A percentile compares a stretch with the other conserved stretches of the same genome.
These are phyloP conservation scores for Scaeva pyrastri DNA, from an alignment of 2,888 invertebrate genomes.

Conservation along the genomic window DNA sequence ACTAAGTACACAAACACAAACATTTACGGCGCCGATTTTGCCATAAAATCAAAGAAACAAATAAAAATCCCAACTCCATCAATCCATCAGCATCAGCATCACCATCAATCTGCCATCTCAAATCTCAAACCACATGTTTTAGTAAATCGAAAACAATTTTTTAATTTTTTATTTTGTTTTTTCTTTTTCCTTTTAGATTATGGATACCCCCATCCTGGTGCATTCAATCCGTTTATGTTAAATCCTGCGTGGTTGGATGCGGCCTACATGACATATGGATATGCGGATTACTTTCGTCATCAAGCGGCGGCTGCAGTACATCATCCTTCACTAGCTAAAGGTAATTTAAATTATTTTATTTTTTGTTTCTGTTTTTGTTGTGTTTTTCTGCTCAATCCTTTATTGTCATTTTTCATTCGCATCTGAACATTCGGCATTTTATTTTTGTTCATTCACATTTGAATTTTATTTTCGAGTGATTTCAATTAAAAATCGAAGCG, in stretches of 20 bases:
- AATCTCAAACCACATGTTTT: constrained; percentile 54
- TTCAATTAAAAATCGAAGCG: constrained; percentile 74
- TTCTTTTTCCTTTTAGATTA: constrained; percentile 87
- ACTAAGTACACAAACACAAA: constrained; percentile 39
- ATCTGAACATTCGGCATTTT: constrained; percentile 1
- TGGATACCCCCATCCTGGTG: constrained; percentile 91
- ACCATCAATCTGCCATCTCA: constrained; percentile 5
- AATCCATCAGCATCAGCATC: background rate
- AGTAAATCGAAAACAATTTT: constrained; percentile 46
- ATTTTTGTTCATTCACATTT: constrained; percentile 25
- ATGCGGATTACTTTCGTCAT: constrained; percentile 89
- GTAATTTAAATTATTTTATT: constrained; percentile 79
- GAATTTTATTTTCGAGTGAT: constrained; percentile 58
- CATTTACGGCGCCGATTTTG: constrained; percentile 72
- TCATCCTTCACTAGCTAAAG: constrained; percentile 87
- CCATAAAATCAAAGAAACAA: constrained; percentile 66
- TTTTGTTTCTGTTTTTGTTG: background rate
- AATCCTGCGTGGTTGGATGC: constrained; percentile 94
- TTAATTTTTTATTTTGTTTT: constrained; percentile 41
- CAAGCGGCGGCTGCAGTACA: constrained; percentile 84
- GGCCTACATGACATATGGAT: constrained; percentile 91
- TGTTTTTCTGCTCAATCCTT: constrained; percentile 22
- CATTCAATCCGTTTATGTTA: constrained; percentile 91
- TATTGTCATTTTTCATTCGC: constrained; percentile 31
- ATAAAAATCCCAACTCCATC: constrained; percentile 33